phyloP scores from a whole-genome alignment of 2,113 vertebrate genomes.

The Leucoraja erinaceus region DNA sequence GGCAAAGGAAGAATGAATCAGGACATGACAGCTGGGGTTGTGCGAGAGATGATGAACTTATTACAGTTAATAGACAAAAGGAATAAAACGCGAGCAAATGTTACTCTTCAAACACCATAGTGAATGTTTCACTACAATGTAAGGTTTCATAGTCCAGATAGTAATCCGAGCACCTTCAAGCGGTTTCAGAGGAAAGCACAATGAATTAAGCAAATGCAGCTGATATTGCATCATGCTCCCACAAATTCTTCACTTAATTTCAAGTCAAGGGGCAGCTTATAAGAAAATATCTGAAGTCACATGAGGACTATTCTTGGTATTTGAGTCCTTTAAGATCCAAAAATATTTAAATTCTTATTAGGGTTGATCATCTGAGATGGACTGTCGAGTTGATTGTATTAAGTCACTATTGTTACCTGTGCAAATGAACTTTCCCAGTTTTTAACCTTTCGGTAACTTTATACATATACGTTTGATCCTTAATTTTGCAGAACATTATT shows the following conservation, averaged over 20 bases:
- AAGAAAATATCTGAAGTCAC: conserved; percentile 52
- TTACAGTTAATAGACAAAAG: neutral
- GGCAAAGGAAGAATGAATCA: conserved; percentile 9
- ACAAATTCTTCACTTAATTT: conserved; percentile 84
- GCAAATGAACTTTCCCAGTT: neutral
- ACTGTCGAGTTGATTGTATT: neutral
- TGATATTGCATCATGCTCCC: conserved; percentile 79
- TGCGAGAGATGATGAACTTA: neutral
- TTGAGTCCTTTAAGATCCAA: conserved; percentile 52
- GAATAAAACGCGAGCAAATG: neutral
- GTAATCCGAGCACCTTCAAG: conserved; percentile 73
- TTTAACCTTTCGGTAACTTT: neutral
- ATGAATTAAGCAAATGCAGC: conserved; percentile 79
- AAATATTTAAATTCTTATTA: conserved; percentile 40
- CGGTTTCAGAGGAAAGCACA: conserved; percentile 75
- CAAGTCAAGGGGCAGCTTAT: conserved; percentile 65
- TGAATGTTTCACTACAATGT: conserved; percentile 10
- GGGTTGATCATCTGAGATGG: neutral
- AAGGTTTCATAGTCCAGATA: conserved; percentile 47
- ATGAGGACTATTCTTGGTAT: conserved; percentile 50
- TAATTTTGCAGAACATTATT: conserved; percentile 4
- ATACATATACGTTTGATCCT: neutral
- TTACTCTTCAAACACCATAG: neutral
- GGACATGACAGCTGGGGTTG: neutral
- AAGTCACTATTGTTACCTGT: conserved; percentile 5